Evolutionary conservation across 2,113 vertebrate species (phyloP).

Genomic region (Hepsetus odoe): DNA sequence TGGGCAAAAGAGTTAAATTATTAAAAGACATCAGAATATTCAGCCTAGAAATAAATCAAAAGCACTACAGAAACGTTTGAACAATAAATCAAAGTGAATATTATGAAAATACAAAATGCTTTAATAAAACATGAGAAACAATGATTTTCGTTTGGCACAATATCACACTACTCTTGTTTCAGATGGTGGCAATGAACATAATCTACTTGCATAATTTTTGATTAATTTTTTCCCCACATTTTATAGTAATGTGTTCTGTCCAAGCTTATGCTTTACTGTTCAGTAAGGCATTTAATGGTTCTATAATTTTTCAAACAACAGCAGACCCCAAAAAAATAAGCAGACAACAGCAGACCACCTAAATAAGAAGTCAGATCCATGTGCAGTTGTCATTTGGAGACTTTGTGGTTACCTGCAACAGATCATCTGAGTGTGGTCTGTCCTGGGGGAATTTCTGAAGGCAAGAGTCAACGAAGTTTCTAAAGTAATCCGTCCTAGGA

Average conservation of each 20-base stretch:
- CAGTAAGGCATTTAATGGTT: too few relatives aligned
- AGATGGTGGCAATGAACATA: too few relatives aligned
- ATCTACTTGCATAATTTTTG: too few relatives aligned
- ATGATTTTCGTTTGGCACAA: too few relatives aligned
- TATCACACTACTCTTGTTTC: too few relatives aligned
- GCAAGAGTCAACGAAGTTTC: conserved; percentile 92
- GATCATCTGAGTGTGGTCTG: conserved; percentile 86
- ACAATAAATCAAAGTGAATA: too few relatives aligned
- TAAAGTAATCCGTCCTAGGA: conserved; percentile 88
- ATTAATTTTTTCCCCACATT: too few relatives aligned
- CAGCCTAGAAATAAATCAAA: neutral
- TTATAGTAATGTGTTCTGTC: neutral
- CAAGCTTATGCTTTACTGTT: neutral
- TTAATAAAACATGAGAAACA: too few relatives aligned
- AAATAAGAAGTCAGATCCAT: neutral
- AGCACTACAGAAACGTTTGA: neutral
- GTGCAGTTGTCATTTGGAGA: neutral
- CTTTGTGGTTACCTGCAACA: conserved; percentile 80
- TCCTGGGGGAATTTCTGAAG: conserved; percentile 92
- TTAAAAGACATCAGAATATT: neutral
- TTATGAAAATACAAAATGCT: too few relatives aligned
- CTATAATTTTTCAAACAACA: too few relatives aligned
- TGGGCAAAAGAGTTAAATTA: conserved; percentile 50
- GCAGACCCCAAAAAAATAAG: neutral
- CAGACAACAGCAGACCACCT: neutral